Evolutionary conservation across 2,888 invertebrate genomes (phyloP).

Genomic region (Cantharis rufa): DNA sequence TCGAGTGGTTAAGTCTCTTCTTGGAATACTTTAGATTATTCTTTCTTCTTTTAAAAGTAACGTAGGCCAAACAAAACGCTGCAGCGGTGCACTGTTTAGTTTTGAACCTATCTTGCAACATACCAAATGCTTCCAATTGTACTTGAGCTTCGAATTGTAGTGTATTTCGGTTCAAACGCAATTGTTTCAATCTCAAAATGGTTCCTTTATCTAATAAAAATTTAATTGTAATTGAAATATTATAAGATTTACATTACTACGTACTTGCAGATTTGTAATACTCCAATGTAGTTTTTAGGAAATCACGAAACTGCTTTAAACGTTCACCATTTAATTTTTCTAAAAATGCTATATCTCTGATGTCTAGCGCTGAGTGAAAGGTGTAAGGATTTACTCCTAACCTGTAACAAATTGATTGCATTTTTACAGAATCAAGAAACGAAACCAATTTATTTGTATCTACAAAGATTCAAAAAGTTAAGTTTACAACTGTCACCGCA

Average conservation of each 20-base stretch:
- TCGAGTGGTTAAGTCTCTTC: background rate
- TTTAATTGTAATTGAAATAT: background rate
- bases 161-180: fast-evolving
- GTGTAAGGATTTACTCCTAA: background rate
- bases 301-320: background rate
- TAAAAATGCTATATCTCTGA: no score
- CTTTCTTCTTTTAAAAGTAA: background rate
- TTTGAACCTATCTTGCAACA: background rate
- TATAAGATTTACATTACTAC: background rate
- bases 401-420: background rate
- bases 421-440: background rate
- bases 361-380: fast-evolving
- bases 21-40: background rate
- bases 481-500: background rate
- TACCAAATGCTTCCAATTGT: background rate
- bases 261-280: background rate
- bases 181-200: background rate
- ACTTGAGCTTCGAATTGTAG: fast-evolving
- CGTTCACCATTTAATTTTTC: no score
- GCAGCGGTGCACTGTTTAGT: background rate
- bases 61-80: background rate
- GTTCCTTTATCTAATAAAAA: background rate
- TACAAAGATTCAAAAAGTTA: background rate
- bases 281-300: background rate
- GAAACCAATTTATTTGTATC: background rate